Evolutionary conservation across 2,888 invertebrate genomes (phyloP).

Genomic region (Drosophila vallismaia): DNA sequence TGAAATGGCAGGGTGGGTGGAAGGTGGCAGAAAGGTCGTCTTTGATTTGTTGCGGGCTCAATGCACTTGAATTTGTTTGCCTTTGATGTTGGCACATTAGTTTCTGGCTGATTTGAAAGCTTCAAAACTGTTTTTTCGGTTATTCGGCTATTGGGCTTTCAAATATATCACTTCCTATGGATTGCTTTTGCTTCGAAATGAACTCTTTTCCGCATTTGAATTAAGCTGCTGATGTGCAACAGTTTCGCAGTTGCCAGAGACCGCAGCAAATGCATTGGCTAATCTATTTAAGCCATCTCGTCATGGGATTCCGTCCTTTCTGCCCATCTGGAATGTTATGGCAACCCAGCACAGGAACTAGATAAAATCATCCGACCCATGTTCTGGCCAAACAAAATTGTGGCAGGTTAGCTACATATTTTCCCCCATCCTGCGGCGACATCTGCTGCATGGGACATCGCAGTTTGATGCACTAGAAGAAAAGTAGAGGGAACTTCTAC

Average conservation of each 20-base stretch:
- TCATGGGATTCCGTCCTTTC: constrained; percentile 17
- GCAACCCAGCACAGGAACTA: constrained; percentile 9
- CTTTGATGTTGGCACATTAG: constrained; percentile 51
- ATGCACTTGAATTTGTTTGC: constrained; percentile 47
- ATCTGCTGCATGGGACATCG: constrained; percentile 30
- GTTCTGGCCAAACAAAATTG: constrained; percentile 32
- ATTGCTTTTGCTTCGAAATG: constrained; percentile 15
- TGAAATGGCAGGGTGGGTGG: background rate
- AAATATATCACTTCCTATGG: background rate
- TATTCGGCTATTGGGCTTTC: background rate
- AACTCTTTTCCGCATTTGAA: constrained; percentile 15
- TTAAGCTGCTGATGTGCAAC: constrained; percentile 25
- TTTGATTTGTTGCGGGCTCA: constrained; percentile 59
- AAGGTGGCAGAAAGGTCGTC: constrained; percentile 16
- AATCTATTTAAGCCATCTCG: constrained; percentile 61
- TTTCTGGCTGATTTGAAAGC: constrained; percentile 38
- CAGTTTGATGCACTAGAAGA: constrained; percentile 1
- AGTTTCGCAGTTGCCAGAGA: constrained; percentile 14
- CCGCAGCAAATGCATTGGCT: constrained; percentile 47
- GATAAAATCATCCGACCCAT: background rate
- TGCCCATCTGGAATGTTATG: background rate
- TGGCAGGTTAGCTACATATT: constrained; percentile 24
- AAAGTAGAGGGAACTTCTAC: background rate
- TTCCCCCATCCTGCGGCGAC: constrained; percentile 16
- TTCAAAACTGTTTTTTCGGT: background rate